phyloP scores from a whole-genome alignment of 2,113 vertebrate species.

The Cygnus buccinator region DNA sequence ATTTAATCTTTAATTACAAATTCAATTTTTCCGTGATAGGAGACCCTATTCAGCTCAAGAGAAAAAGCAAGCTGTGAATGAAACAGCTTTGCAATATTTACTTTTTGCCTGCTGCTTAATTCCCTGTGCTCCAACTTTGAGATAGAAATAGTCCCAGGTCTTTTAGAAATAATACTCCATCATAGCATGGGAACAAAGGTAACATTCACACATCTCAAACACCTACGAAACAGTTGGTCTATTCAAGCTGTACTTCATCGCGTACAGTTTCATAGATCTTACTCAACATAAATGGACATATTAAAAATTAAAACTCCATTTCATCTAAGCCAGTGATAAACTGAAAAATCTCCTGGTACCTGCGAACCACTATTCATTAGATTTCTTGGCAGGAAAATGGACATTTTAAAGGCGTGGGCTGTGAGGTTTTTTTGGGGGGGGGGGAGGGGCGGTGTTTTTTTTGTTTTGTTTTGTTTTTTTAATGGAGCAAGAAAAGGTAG shows the following conservation, averaged over 20 bases:
- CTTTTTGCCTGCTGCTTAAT: background rate
- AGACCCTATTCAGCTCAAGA: background rate
- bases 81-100: background rate
- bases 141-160: background rate
- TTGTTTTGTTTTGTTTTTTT: background rate
- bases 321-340: background rate
- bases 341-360: background rate
- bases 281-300: background rate
- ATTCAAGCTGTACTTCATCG: background rate
- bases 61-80: background rate
- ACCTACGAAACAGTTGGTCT: background rate
- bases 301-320: background rate
- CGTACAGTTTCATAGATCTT: background rate
- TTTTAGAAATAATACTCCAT: background rate
- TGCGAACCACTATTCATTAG: background rate
- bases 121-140: background rate
- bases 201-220: background rate
- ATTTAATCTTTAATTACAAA: background rate
- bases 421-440: background rate
- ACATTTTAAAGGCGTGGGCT: background rate
- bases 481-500: background rate
- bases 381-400: background rate
- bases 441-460: background rate
- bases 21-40: background rate
- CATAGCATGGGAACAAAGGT: background rate